Base-by-base conservation (phyloP, 2,797 vertebrate species). In the Allenopithecus nigroviridis region DNA sequence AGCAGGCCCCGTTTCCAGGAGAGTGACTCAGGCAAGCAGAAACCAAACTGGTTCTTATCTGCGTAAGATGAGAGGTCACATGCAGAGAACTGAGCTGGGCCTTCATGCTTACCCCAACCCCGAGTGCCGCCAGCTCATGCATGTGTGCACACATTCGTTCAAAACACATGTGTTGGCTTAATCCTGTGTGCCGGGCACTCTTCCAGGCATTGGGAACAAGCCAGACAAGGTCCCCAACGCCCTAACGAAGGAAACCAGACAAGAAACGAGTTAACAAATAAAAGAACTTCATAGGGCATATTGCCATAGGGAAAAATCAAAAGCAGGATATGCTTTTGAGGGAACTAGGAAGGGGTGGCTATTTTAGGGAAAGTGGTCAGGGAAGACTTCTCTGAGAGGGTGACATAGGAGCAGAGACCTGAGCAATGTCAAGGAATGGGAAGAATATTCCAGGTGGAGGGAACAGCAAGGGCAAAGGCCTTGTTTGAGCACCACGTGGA, bases 1-100 rank as follows among this genome's bases (percentile, higher is more conserved):
- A 53, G 81, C 59, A 85, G 43, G 78, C 92, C 48, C 78, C 61
- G 81, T 95, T 94, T 94, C 95, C 46, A 84, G 85, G 92, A 88
- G 8, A 4, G 33, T 98, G 98, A 98, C 95, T 98, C 96, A 98
- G 88, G 55, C 48, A 50, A 28, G 80, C 72, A 94, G 96, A 95
- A 94, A 80, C 74, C 57, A 59, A 95, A 97, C 97, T 84, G 79
- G 97, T 97, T 97, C 92, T 96, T 96, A 96, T 76, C 81, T 97
- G 59, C 0, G 0, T 78, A 95, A 89, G 92, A 26, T 11, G 46
- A 30, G 30, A 91, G 30, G 5, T 84, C 55, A 92, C 19, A 1
- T 39, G 78, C 57, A 43, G 61, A 33, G 39, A 57, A 75, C 11
- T 43, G 36, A 93, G 87, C 43, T 53, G 22, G 12, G 5, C 75